Percentiles rank a stretch among this genome's conserved stretches.
Conservation (phyloP, 2,797 vertebrate species). For the Macrochelys suwanniensis region DNA sequence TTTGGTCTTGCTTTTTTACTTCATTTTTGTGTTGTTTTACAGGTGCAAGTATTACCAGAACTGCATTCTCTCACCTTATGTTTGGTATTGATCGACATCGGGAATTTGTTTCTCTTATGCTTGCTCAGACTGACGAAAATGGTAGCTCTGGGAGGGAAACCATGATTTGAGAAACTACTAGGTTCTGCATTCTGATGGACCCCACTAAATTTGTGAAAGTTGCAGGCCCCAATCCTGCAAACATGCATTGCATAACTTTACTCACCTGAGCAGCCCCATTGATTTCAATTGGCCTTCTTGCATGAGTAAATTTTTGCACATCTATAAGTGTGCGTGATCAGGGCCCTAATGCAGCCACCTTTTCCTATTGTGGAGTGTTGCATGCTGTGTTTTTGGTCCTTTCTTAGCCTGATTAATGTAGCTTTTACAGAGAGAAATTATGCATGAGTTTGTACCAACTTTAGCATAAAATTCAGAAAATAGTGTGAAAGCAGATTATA, state of each 20-base stretch:
- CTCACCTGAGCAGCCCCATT: background rate
- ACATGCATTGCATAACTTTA: background rate
- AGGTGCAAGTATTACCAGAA: background rate
- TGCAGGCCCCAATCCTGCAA: background rate
- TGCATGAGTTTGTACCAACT: background rate
- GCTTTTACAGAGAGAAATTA: conserved; percentile 20
- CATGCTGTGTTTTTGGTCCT: background rate
- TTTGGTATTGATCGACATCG: background rate
- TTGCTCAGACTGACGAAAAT: background rate
- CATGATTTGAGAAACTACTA: background rate
- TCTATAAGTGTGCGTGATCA: background rate
- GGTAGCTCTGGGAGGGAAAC: background rate
- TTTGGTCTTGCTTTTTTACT: background rate
- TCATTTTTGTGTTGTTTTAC: background rate
- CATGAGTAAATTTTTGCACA: background rate
- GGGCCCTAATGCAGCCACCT: background rate
- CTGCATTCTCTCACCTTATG: background rate
- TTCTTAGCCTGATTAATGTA: background rate
- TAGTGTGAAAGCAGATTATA: background rate
- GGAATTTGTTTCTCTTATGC: background rate
- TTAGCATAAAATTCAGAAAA: conserved; percentile 28
- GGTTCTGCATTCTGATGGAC: background rate
- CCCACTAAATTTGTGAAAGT: background rate
- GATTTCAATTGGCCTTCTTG: background rate
- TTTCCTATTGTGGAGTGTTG: conserved; percentile 17